Evolutionary conservation across 2,113 vertebrate species (phyloP), one percentile per base, ranked within the genome.

Genomic region (Prunella himalayana): DNA sequence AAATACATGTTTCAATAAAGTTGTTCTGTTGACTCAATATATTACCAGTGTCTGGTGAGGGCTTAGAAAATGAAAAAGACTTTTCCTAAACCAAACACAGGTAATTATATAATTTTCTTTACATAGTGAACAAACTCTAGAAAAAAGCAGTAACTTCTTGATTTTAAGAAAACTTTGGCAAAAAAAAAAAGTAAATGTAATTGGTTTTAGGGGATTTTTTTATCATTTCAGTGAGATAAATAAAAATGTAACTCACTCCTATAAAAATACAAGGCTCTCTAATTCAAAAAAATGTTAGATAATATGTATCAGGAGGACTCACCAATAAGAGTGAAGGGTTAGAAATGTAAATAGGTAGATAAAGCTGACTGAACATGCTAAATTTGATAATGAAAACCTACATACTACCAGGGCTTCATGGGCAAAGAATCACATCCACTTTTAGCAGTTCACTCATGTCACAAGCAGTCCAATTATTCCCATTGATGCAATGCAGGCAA

Each of bases 101-200:
- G 4, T 86, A 50, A 70, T 35, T 31, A 28, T 2, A 51, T 37
- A 78, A 35, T 7, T 63, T 81, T 10, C 4, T 39, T 82, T 21
- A 39, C 10, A 24, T 1, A 20, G 5, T 33, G 8, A 41, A 33
- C 4, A 39, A 84, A 51, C 37, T 35, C 6, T 35, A 66, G 19
- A 35, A 42, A 59, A 66, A 91, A 86, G 10, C 4, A 37, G 10
- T 31, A 77, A 4, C 10, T 85, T 20, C 22, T 25, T 70, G 10
- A 54, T 81, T 54, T 84, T 78, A 64, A 68, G 70, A 81, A 69
- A 83, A 54, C 1, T 61, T 41, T 28, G 20, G 7, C 6, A 25
- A 6, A 30, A 33, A 69, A 60, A 50, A 42, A 12, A 2, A 15
- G 5, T 10, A 1, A 3, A 15, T 16, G 6, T n/a, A 3, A 8